Evolutionary conservation across 2,888 invertebrate genomes (phyloP), one percentile per base, ranked within the genome.

Genomic region (Tanytarsus gracilentus): DNA sequence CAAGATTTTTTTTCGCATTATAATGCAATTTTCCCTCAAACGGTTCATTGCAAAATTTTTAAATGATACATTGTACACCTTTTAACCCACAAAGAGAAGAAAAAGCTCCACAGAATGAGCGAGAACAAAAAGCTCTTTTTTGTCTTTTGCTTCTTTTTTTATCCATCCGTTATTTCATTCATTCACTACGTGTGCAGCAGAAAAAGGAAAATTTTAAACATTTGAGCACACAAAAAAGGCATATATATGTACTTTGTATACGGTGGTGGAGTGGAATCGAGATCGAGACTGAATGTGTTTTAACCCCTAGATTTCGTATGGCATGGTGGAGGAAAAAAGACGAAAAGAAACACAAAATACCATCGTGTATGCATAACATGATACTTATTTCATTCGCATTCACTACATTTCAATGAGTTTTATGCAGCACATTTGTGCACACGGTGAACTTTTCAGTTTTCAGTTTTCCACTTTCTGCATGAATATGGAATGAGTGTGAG

Each of bases 341-440:
- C 6, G n/a, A 39, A n/a, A 14, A 39, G 4, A 40, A 7, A 40
- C 16, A 7, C 3, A 8, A 8, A 40, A n/a, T 40, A 18, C 40
- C 40, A 16, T 18, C 4, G 14, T 51, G 51, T 8, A 36, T 36
- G 27, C 27, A 27, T n/a, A 51, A 53, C 53, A 53, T 39, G 53
- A 53, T 53, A 53, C 39, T 53, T 53, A 36, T 53, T 21, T 53
- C 36, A 23, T 36, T 53, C 53, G 23, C n/a, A 53, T 21, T 39
- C 39, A 39, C 11, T 53, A 39, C 53, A 53, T 53, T 53, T 53
- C 53, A 53, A 36, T 52, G 52, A 52, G 36, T 9, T 44, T 23
- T 44, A 9, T 21, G n/a, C 16, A 23, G 21, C 21, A 18, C 40
- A 40, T 11, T 16, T 9, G 18, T 18, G 21, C 18, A 18, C 16